Evolutionary conservation across 2,797 vertebrate genomes (phyloP).

Genomic region (Todus mexicanus): DNA sequence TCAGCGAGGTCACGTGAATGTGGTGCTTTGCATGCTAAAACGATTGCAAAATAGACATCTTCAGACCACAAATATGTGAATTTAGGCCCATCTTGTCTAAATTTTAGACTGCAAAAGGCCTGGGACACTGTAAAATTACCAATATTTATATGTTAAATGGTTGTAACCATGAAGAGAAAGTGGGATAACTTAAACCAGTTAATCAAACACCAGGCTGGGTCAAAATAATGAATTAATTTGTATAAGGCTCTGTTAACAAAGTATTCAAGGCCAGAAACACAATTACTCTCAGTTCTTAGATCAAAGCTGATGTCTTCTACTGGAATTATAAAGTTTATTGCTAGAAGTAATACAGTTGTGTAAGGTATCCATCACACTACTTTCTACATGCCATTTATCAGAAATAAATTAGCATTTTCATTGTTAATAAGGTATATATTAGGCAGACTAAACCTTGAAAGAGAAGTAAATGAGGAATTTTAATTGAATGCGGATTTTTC

Average conservation of each 20-base stretch:
- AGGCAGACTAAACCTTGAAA: not conserved
- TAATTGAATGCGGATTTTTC: not conserved
- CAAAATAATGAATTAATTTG: not conserved
- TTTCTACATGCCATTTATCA: not conserved
- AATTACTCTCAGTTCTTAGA: not conserved
- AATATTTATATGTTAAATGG: slow-evolving; percentile 6
- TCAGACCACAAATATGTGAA: slow-evolving; percentile 4
- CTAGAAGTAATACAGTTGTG: not conserved
- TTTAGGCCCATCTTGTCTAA: not conserved
- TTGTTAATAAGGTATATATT: not conserved
- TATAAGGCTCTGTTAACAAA: not conserved
- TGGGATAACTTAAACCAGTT: not conserved
- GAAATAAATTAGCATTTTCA: not conserved
- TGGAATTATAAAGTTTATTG: not conserved
- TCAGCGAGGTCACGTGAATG: not conserved
- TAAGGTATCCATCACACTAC: not conserved
- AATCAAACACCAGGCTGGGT: not conserved
- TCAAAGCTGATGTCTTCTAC: not conserved
- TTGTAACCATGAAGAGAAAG: not conserved
- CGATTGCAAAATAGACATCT: not conserved
- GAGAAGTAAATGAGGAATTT: not conserved
- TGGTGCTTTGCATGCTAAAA: not conserved
- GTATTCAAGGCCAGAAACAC: not conserved
- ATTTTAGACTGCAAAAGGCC: not conserved
- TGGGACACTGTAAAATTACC: not conserved